A percentile compares a stretch with the other conserved stretches of the same genome.
Evolutionary conservation across 2,113 vertebrate species (phyloP).

Genomic region (Corythaeola cristata): DNA sequence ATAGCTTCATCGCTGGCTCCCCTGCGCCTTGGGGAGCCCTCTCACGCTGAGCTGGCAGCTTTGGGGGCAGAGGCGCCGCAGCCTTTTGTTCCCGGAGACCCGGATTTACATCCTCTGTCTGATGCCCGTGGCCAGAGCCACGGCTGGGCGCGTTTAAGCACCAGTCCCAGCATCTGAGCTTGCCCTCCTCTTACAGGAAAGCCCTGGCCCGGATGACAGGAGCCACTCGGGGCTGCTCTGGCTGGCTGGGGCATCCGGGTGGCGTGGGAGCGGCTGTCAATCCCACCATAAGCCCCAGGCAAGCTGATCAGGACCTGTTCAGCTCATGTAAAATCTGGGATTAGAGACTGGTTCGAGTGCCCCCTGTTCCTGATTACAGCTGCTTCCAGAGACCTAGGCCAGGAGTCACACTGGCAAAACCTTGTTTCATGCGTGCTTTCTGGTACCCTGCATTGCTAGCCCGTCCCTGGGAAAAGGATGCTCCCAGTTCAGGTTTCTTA

Average conservation of each 20-base stretch:
- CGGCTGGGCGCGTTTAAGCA: rapidly evolving
- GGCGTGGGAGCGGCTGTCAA: background rate
- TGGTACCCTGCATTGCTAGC: background rate
- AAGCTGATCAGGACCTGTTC: constrained; percentile 30
- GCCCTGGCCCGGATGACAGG: background rate
- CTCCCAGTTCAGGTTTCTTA: background rate
- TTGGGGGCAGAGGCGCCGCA: background rate
- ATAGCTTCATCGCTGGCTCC: constrained; percentile 41
- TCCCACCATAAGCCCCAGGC: background rate
- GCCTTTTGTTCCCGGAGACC: background rate
- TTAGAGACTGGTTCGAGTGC: background rate
- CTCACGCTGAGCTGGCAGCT: background rate
- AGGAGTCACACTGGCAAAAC: background rate
- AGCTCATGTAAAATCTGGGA: constrained; percentile 32
- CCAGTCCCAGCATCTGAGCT: background rate
- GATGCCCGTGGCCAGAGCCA: background rate
- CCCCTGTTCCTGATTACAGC: background rate
- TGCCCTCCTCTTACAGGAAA: background rate
- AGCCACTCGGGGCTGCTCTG: background rate
- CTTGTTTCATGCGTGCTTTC: background rate
- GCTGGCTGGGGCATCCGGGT: background rate
- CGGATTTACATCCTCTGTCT: background rate
- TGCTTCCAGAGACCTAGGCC: background rate
- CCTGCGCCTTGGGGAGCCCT: background rate
- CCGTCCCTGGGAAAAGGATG: background rate